Evolutionary conservation across 2,797 vertebrate species (phyloP).

Genomic region (Peromyscus eremicus): DNA sequence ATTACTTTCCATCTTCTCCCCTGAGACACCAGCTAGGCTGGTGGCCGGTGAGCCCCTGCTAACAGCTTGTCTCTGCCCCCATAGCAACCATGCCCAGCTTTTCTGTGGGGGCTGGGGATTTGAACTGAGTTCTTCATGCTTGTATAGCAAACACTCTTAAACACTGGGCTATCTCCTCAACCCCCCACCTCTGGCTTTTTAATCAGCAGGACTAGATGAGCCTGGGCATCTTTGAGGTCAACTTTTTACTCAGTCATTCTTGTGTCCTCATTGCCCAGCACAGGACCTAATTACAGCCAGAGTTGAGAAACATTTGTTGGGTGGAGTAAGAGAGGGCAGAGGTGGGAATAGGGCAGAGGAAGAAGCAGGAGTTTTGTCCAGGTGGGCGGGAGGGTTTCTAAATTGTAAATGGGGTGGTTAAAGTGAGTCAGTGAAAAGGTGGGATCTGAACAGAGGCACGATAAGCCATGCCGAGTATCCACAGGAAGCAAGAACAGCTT

Average conservation of each 20-base stretch:
- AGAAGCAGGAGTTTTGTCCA: not conserved
- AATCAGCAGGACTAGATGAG: not conserved
- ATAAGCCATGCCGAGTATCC: not conserved
- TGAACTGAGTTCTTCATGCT: not conserved
- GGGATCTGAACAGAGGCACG: not conserved
- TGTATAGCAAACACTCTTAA: not conserved
- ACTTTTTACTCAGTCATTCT: not conserved
- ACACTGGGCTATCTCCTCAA: not conserved
- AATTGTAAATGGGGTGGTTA: not conserved
- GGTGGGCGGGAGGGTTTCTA: not conserved
- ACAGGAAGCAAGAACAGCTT: not conserved
- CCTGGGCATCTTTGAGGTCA: not conserved
- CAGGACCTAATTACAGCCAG: not conserved
- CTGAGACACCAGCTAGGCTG: not conserved
- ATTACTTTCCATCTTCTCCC: not conserved
- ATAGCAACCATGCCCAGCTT: not conserved
- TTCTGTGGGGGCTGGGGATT: not conserved
- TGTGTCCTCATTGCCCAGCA: not conserved
- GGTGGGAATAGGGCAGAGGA: not conserved
- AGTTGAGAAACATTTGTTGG: not conserved
- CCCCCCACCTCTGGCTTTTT: too few relatives aligned
- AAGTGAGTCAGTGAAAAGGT: not conserved
- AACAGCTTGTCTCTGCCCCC: not conserved
- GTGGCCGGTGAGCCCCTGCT: not conserved
- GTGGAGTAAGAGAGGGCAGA: not conserved